These are phyloP conservation scores for Delphinus delphis DNA, from an alignment of 2,113 vertebrate species.

Conservation along the genomic window DNA sequence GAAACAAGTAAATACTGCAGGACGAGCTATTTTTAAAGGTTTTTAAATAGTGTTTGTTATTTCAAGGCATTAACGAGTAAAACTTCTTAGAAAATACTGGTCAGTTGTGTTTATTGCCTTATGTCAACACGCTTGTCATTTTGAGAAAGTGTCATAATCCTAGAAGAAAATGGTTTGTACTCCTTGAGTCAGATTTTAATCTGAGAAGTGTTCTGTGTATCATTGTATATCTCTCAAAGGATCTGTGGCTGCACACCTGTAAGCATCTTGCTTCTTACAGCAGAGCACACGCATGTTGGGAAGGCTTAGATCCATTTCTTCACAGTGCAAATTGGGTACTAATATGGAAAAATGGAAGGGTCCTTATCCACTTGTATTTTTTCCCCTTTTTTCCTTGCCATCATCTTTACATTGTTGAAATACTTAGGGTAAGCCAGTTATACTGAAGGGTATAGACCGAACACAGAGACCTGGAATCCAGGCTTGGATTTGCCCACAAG, in stretches of 20 bases:
- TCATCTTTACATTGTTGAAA: conserved; percentile 3
- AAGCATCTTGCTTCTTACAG: not conserved
- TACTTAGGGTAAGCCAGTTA: not conserved
- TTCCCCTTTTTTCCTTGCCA: not conserved
- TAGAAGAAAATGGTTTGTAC: conserved; percentile 64
- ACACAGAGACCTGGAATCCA: not conserved
- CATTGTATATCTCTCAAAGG: not conserved
- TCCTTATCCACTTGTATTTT: not conserved
- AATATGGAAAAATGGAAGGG: not conserved
- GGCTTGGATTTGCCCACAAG: not conserved
- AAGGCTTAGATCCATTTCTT: conserved; percentile 20
- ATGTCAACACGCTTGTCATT: conserved; percentile 74
- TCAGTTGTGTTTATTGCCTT: conserved; percentile 82
- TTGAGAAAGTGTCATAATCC: conserved; percentile 74
- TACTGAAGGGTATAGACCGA: not conserved
- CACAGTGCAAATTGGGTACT: not conserved
- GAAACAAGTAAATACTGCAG: conserved; percentile 84
- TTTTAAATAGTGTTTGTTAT: conserved; percentile 86
- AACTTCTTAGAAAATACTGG: conserved; percentile 78
- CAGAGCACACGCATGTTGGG: not conserved
- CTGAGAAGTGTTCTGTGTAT: not conserved
- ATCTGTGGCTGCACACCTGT: not conserved
- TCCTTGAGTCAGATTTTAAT: conserved; percentile 68
- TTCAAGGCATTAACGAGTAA: conserved; percentile 81
- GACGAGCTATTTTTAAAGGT: conserved; percentile 83